A percentile compares a stretch with the other conserved stretches of the same genome.
Conservation (phyloP, 2,888 invertebrate species). For the Tribolium freemani region DNA sequence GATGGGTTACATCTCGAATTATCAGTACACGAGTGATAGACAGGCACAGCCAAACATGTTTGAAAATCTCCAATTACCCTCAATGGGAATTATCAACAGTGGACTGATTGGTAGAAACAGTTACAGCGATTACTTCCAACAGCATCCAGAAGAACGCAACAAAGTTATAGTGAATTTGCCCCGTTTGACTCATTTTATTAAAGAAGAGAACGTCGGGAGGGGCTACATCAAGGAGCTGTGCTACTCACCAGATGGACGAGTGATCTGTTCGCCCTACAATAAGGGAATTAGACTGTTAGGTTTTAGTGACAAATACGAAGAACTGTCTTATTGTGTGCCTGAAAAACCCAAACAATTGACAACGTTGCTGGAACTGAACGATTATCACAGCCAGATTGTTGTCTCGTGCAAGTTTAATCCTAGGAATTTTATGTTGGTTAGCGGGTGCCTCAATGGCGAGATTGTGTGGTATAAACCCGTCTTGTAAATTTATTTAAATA, state of each 20-base stretch:
- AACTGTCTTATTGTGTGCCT: slow-evolving; percentile 80
- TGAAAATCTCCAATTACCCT: slow-evolving; percentile 53
- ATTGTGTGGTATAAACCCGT: slow-evolving; percentile 91
- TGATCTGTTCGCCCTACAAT: slow-evolving; percentile 92
- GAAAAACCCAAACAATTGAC: slow-evolving; percentile 70
- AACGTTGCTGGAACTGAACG: slow-evolving; percentile 78
- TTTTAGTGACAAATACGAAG: slow-evolving; percentile 83
- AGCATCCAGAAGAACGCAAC: slow-evolving; percentile 61
- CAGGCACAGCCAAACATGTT: slow-evolving; percentile 48
- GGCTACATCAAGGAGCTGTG: slow-evolving; percentile 95
- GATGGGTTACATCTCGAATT: slow-evolving; percentile 65
- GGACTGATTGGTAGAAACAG: slow-evolving; percentile 62
- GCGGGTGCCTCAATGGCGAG: slow-evolving; percentile 90
- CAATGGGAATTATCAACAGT: slow-evolving; percentile 64
- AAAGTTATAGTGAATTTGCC: slow-evolving; percentile 80
- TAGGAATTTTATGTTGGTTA: slow-evolving; percentile 86
- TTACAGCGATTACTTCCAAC: slow-evolving; percentile 58
- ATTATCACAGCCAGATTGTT: slow-evolving; percentile 87
- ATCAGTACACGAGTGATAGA: slow-evolving; percentile 57
- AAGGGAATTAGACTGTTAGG: slow-evolving; percentile 88
- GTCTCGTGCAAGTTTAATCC: slow-evolving; percentile 94
- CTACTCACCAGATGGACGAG: slow-evolving; percentile 90
- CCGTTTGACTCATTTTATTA: slow-evolving; percentile 85
- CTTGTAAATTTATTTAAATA: slow-evolving; percentile 52
- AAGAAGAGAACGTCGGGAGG: slow-evolving; percentile 90